Evolutionary conservation across 2,888 invertebrate genomes (phyloP).

Genomic region (Tinea pellionella): DNA sequence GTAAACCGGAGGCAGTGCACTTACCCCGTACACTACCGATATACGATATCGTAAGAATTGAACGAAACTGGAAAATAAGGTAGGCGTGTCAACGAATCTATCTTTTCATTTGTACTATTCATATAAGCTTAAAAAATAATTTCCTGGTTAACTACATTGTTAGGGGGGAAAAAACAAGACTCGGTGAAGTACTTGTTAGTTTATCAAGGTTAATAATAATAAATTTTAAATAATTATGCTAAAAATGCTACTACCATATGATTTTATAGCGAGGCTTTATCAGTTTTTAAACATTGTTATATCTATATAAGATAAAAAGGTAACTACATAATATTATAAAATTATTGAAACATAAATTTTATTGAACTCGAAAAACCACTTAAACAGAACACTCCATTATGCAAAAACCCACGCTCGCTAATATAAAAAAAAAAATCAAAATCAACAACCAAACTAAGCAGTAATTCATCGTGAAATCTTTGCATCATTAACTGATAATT

Average conservation of each 20-base stretch:
- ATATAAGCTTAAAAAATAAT: not conserved
- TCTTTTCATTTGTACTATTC: not conserved
- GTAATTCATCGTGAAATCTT: slow-evolving; percentile 56
- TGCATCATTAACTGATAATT: slow-evolving; percentile 58
- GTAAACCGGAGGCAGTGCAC: slow-evolving; percentile 7
- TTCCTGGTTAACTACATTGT: too few species aligned
- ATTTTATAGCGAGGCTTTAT: too few species aligned
- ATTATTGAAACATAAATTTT: slow-evolving; percentile 54
- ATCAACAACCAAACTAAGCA: slow-evolving; percentile 53
- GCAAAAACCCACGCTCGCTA: slow-evolving; percentile 43
- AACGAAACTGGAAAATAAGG: not conserved
- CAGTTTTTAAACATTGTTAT: too few species aligned
- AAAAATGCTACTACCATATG: too few species aligned
- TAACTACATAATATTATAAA: slow-evolving; percentile 21
- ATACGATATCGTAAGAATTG: slow-evolving; percentile 11
- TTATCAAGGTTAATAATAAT: too few species aligned
- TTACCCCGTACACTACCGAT: not conserved
- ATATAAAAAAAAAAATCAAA: slow-evolving; percentile 46
- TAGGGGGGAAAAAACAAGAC: too few species aligned
- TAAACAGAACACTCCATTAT: slow-evolving; percentile 51
- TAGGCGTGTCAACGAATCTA: not conserved
- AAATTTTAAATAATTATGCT: too few species aligned
- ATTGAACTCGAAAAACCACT: slow-evolving; percentile 56
- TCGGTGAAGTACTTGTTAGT: too few species aligned
- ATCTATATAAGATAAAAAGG: not conserved